Percentiles rank a stretch among this genome's conserved stretches.
Conservation (phyloP, 2,113 vertebrate genomes). For the Cinclus cinclus region DNA sequence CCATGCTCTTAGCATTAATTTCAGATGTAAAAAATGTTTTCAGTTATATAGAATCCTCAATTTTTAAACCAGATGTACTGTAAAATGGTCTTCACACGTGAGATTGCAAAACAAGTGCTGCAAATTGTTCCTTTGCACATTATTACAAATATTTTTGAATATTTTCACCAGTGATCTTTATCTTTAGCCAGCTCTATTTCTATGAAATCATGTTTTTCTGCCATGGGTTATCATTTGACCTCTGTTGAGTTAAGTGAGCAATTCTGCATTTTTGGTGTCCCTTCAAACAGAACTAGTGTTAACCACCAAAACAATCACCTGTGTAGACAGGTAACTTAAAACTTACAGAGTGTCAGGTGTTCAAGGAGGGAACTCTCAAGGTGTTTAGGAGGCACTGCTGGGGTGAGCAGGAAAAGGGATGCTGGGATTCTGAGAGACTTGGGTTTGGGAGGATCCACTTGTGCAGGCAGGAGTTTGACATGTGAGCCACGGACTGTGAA, state of each 20-base stretch:
- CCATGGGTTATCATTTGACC: not conserved
- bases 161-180: not conserved
- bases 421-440: not conserved
- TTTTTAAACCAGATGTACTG: not conserved
- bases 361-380: not conserved
- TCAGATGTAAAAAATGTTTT: not conserved
- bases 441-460: not conserved
- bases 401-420: not conserved
- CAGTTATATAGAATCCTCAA: not conserved
- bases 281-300: not conserved
- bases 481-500: accelerated
- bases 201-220: not conserved
- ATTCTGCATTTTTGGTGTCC: not conserved
- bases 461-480: not conserved
- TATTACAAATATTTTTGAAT: not conserved
- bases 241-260: not conserved
- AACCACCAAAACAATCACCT: not conserved
- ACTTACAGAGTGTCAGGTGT: accelerated
- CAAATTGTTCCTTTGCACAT: not conserved
- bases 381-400: not conserved
- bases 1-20: not conserved
- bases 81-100: not conserved
- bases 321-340: not conserved
- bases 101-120: not conserved
- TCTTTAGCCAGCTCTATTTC: not conserved